Percentiles rank a stretch among this genome's conserved stretches.
Evolutionary conservation across 92 coral and sea anemone genomes (phyloP).

Genomic region (Porites evermanni): DNA sequence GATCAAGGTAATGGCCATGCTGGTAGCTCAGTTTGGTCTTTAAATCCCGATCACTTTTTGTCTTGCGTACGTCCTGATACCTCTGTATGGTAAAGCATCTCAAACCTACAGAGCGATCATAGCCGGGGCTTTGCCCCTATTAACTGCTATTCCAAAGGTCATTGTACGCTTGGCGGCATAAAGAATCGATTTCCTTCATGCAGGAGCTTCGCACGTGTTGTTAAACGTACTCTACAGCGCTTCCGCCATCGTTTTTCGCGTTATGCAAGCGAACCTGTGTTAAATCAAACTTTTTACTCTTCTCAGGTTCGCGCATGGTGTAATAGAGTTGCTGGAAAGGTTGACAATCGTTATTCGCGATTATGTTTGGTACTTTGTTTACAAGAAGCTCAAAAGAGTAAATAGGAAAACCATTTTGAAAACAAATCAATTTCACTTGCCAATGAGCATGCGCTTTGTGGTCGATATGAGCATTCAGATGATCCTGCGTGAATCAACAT

Average conservation of each 20-base stretch:
- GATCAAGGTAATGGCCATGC: slow-evolving; percentile 1
- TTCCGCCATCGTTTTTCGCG: slow-evolving; percentile 41
- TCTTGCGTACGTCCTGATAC: not conserved
- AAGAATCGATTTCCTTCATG: not conserved
- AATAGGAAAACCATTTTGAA: not conserved
- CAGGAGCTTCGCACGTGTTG: no score
- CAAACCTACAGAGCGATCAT: slow-evolving; percentile 1
- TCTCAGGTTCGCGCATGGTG: no score
- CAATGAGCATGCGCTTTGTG: slow-evolving; percentile 72
- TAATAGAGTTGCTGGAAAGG: no score
- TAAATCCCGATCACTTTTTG: not conserved
- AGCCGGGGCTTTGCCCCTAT: slow-evolving; percentile 19
- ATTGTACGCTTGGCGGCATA: slow-evolving; percentile 53
- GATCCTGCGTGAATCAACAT: slow-evolving; percentile 66
- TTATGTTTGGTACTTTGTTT: slow-evolving; percentile 62
- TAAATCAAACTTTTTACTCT: not conserved
- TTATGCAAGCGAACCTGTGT: slow-evolving; percentile 68
- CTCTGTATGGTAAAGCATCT: not conserved
- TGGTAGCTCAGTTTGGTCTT: slow-evolving; percentile 39
- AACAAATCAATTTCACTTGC: slow-evolving; percentile 39
- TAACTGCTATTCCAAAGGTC: slow-evolving; percentile 48
- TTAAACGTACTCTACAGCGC: not conserved
- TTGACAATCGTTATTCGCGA: slow-evolving; percentile 44
- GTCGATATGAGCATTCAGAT: slow-evolving; percentile 77
- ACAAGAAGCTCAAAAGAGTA: slow-evolving; percentile 18